Base-by-base conservation (phyloP, 2,113 vertebrate species). In the Scortum barcoo region DNA sequence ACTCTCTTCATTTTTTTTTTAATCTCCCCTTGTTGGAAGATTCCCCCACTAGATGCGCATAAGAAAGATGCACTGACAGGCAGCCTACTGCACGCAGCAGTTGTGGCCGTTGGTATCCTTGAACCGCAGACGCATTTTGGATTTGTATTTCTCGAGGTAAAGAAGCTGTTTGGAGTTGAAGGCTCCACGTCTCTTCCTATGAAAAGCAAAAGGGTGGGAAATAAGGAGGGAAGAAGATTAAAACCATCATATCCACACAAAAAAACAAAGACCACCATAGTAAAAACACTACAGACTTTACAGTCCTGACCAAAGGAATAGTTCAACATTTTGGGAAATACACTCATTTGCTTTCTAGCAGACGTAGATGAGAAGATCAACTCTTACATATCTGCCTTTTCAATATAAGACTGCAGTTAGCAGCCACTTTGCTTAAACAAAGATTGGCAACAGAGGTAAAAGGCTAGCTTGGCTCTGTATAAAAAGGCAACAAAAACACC, bases 81-180 rank as follows among this genome's bases (percentile, higher is more conserved):
- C 57, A 44, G 84, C 88, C 95, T 98, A 99, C 92, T 99, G 98
- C 93, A 99, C 94, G 85, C 97, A 99, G 96, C 98, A 98, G 95
- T 91, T 95, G 95, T 96, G 97, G 90, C 96, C 96, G 79, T 99
- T 98, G 96, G 96, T 94, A 87, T 99, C 97, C 94, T 97, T 97
- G 96, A 97, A 97, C 93, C 97, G 96, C 93, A 99, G 95, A 88
- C 98, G 94, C 97, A 99, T 99, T 94, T 99, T 99, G 90, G 98
- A 96, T 89, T 97, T 95, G 95, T 99, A 99, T 95, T 99, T 99
- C 95, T 99, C 98, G 95, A 99, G 97, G 92, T 99, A 99, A 95
- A 99, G 97, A 95, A 99, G 97, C 96, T 99, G 98, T 96, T 99
- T 99, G 94, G 97, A 97, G 96, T 99, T 99, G 95, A 99, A 99